Percentiles rank a stretch among this genome's conserved stretches.
phyloP scores from a whole-genome alignment of 1,140 invertebrate genomes.

The Sitophilus oryzae region DNA sequence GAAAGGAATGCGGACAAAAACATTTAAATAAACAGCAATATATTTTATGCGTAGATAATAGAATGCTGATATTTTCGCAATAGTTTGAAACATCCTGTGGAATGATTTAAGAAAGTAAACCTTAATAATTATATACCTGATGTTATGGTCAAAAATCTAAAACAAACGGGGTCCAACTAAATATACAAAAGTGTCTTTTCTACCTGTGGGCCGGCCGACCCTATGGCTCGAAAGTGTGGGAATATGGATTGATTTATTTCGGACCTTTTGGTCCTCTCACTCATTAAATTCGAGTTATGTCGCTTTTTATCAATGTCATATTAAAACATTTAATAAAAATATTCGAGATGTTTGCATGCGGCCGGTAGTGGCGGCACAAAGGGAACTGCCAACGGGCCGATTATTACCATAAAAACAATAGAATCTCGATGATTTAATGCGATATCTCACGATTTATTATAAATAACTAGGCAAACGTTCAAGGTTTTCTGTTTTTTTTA shows the following conservation, averaged over 20 bases:
- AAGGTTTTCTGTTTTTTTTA: too few relatives aligned
- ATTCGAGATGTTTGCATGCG: slow-evolving; percentile 27
- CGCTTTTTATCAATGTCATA: slow-evolving; percentile 36
- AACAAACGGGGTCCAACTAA: background rate
- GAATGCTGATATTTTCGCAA: too few relatives aligned
- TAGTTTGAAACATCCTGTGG: too few relatives aligned
- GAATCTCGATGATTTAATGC: slow-evolving; percentile 28
- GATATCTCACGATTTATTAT: background rate
- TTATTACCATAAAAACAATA: slow-evolving; percentile 39
- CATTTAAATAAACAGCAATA: too few relatives aligned
- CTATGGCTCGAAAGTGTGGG: slow-evolving; percentile 27
- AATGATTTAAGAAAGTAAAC: too few relatives aligned
- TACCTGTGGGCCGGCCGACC: slow-evolving; percentile 8
- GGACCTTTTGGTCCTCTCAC: slow-evolving; percentile 22
- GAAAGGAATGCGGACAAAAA: too few relatives aligned
- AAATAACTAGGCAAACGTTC: too few relatives aligned
- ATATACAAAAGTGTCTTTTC: background rate
- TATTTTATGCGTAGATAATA: too few relatives aligned
- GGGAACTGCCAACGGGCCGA: slow-evolving; percentile 17
- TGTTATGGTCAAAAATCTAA: background rate
- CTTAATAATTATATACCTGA: too few relatives aligned
- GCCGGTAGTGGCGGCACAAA: slow-evolving; percentile 24
- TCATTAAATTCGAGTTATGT: slow-evolving; percentile 33
- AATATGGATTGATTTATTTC: slow-evolving; percentile 31
- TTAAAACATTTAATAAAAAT: slow-evolving; percentile 35